Conservation (phyloP, 2,888 invertebrate species). For the Margaritifera margaritifera region DNA sequence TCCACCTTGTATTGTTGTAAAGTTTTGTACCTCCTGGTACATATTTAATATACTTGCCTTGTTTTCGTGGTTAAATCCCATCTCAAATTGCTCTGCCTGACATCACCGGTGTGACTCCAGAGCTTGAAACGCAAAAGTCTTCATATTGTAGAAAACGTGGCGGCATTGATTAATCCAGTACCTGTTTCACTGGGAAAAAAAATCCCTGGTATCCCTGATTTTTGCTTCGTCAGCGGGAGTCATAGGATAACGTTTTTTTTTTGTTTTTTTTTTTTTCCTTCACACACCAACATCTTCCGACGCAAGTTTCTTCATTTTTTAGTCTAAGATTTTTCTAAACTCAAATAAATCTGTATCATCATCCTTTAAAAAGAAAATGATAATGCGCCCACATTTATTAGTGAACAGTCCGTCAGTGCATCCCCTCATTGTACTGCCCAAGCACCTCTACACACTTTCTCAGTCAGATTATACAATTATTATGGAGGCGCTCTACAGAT, state of each 20-base stretch:
- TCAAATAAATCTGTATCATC: constrained; percentile 1
- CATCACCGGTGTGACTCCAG: constrained; percentile 2
- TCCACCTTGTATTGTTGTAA: neutral
- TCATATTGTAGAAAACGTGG: constrained; percentile 13
- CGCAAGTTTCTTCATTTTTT: constrained; percentile 8
- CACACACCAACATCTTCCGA: neutral
- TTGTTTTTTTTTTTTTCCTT: too few relatives aligned
- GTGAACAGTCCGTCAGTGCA: too few relatives aligned
- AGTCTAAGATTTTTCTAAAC: constrained; percentile 1
- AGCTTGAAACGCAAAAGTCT: constrained; percentile 9
- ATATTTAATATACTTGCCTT: constrained; percentile 1
- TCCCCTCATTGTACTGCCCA: too few relatives aligned
- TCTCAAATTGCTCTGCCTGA: constrained; percentile 4
- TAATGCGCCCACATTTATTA: too few relatives aligned
- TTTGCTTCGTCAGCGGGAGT: constrained; percentile 1
- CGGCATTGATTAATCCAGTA: too few relatives aligned
- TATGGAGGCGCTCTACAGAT: too few relatives aligned
- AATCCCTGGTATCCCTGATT: neutral
- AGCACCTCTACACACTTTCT: too few relatives aligned
- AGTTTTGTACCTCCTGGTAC: constrained; percentile 3
- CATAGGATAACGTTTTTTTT: neutral
- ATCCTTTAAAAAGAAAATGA: neutral
- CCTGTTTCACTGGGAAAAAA: too few relatives aligned
- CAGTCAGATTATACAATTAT: too few relatives aligned
- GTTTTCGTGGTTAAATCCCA: neutral